A percentile compares a stretch with the other conserved stretches of the same genome.
Conservation (phyloP, 2,113 vertebrate genomes). For the Micromys minutus region DNA sequence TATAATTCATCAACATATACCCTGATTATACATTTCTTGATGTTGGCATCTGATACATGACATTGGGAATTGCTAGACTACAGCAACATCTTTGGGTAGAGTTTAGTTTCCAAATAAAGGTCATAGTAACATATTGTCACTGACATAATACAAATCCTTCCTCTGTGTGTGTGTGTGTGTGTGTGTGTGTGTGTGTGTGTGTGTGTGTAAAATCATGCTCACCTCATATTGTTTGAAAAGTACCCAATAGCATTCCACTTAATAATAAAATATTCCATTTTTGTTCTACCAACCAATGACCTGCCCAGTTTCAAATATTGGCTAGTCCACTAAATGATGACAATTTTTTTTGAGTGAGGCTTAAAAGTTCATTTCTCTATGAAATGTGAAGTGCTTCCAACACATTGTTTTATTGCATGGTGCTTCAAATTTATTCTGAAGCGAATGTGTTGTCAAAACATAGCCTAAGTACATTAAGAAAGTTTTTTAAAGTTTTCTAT, state of each 20-base stretch:
- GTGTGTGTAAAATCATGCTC: background rate
- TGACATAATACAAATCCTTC: background rate
- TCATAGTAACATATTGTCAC: background rate
- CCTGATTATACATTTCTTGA: background rate
- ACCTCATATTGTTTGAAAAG: background rate
- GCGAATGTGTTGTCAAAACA: background rate
- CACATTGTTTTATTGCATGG: background rate
- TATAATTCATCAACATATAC: background rate
- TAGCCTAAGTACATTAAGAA: background rate
- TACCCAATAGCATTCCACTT: background rate
- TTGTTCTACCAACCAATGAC: conserved; percentile 9
- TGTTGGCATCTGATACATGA: background rate
- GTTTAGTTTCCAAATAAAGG: background rate
- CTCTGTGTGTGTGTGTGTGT: background rate
- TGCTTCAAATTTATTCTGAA: conserved; percentile 7
- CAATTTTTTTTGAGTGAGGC: conserved; percentile 12
- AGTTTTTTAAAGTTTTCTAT: conserved; percentile 42
- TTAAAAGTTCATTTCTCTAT: conserved; percentile 15
- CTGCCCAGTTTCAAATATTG: background rate
- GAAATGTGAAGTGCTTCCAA: conserved; percentile 28
- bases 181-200: background rate
- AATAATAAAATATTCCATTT: background rate
- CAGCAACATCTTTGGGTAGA: background rate
- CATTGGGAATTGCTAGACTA: background rate
- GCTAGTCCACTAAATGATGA: background rate